Conservation (phyloP, 2,797 vertebrate species). For the Chrosomus eos region DNA sequence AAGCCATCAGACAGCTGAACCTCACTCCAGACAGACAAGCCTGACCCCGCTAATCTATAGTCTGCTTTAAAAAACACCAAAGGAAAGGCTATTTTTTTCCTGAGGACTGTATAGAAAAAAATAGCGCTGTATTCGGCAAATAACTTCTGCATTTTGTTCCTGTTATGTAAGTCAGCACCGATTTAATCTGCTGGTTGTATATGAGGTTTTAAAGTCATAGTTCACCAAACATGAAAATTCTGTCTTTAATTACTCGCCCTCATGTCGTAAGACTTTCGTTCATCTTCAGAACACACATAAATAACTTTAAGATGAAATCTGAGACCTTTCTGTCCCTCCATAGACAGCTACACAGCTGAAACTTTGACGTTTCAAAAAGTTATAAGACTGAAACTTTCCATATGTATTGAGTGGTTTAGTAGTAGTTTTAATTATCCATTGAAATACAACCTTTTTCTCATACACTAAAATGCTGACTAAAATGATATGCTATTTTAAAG, state of each 20-base stretch:
- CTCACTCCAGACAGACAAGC: slow-evolving; percentile 54
- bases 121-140: neutral
- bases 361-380: too few relatives aligned
- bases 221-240: too few relatives aligned
- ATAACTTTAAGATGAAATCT: too few relatives aligned
- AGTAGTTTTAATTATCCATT: too few relatives aligned
- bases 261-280: too few relatives aligned
- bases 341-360: too few relatives aligned
- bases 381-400: too few relatives aligned
- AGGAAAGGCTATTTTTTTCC: neutral
- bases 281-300: too few relatives aligned
- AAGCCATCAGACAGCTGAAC: slow-evolving; percentile 62
- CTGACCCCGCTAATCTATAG: slow-evolving; percentile 53
- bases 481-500: neutral
- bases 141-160: neutral
- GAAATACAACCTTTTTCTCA: neutral
- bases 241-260: too few relatives aligned
- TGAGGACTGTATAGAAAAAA: neutral
- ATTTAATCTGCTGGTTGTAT: neutral
- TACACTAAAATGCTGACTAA: neutral
- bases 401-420: too few relatives aligned
- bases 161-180: neutral
- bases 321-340: too few relatives aligned
- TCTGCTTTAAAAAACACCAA: slow-evolving; percentile 32
- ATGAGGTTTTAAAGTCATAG: neutral